Conservation (phyloP, 2,888 invertebrate species). For the Cylindroiulus punctatus region DNA sequence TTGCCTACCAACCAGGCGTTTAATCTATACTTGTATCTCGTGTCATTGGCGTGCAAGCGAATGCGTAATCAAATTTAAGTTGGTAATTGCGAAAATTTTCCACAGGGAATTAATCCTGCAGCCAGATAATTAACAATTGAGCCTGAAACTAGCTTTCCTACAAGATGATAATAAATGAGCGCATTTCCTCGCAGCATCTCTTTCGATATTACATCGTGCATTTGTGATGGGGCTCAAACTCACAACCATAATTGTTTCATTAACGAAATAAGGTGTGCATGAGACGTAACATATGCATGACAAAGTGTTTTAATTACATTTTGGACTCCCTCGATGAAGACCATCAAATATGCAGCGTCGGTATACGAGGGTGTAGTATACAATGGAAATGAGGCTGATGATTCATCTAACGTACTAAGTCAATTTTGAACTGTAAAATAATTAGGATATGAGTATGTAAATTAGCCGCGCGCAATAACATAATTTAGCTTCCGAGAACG, state of each 20-base stretch:
- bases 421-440: slow-evolving; percentile 21
- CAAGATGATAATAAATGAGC: slow-evolving; percentile 25
- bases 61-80: slow-evolving; percentile 33
- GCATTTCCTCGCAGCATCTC: not conserved
- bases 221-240: slow-evolving; percentile 4
- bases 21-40: slow-evolving; percentile 6
- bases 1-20: not conserved
- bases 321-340: slow-evolving; percentile 30
- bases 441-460: slow-evolving; percentile 24
- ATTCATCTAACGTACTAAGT: not conserved
- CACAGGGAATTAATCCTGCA: slow-evolving; percentile 34
- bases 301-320: slow-evolving; percentile 55
- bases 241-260: slow-evolving; percentile 49
- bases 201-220: not conserved
- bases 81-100: slow-evolving; percentile 34
- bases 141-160: not conserved
- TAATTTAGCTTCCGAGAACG: not conserved
- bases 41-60: slow-evolving; percentile 4
- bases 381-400: slow-evolving; percentile 21
- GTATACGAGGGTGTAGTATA: not conserved
- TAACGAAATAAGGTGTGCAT: slow-evolving; percentile 53
- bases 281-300: slow-evolving; percentile 54
- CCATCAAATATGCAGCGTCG: not conserved
- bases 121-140: slow-evolving; percentile 31
- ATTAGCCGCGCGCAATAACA: not conserved